phyloP scores from a whole-genome alignment of 2,888 invertebrate species.

The Phania funesta region DNA sequence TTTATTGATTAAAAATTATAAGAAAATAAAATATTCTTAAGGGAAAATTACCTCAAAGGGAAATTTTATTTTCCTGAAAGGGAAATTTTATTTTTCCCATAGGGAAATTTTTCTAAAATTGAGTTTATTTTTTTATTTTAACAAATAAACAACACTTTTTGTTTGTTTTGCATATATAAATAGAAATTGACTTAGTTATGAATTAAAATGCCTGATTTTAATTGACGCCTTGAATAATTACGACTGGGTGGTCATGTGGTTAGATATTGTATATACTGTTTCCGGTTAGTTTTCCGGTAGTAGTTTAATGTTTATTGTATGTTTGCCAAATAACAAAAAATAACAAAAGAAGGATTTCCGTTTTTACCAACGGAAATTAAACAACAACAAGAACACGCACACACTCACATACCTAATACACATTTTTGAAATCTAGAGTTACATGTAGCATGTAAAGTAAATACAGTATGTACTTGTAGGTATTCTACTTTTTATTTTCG shows the following conservation, averaged over 20 bases:
- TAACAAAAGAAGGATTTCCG: slow-evolving; percentile 48
- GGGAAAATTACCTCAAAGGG: not conserved
- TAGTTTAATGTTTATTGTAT: not conserved
- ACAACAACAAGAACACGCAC: not conserved
- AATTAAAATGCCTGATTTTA: too few species aligned
- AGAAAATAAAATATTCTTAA: not conserved
- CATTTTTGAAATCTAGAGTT: not conserved
- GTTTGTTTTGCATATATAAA: too few species aligned
- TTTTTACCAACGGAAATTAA: slow-evolving; percentile 48
- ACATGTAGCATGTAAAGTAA: not conserved
- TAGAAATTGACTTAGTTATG: too few species aligned
- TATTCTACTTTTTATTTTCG: too few species aligned
- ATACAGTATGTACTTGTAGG: too few species aligned
- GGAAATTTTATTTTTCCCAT: not conserved
- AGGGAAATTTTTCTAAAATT: not conserved
- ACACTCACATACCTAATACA: not conserved
- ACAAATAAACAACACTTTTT: too few species aligned
- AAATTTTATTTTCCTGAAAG: not conserved
- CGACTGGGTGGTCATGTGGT: not conserved
- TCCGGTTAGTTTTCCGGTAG: not conserved
- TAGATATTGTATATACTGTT: not conserved
- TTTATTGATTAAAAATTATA: not conserved
- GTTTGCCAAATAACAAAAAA: slow-evolving; percentile 7
- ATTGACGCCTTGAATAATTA: not conserved
- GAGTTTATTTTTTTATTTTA: not conserved